Base-by-base conservation (phyloP, 2,113 vertebrate species). In the Ahaetulla prasina region DNA sequence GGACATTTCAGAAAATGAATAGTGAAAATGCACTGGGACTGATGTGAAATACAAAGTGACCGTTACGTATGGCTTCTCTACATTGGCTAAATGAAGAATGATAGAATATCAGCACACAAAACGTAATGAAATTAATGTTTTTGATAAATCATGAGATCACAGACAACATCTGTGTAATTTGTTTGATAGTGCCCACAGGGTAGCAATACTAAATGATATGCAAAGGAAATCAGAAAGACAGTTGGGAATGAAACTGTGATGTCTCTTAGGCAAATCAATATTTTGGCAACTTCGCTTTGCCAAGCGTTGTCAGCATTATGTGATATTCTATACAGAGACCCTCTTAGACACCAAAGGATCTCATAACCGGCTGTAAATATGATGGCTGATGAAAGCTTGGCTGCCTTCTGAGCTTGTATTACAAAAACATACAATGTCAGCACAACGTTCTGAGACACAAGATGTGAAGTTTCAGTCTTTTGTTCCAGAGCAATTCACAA, bases 91-190 rank as follows among this genome's bases (percentile, higher is more conserved):
- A 63, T 96, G 97, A 97, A 96, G 95, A 95, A 60, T 92, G 85
- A 95, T 8, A 92, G 95, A 96, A 96, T 95, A 95, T 96, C 96
- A 97, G 94, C 94, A 94, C 95, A 45, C 93, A 94, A 93, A 80
- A 92, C 1, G 2, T 30, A 92, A 60, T 92, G 96, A 93, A 95
- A 95, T 53, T 53, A 94, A 57, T 2, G 91, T 93, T 96, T 55
- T 93, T 96, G 95, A 94, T 93, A 7, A 87, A 96, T 96, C 93
- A 93, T 43, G 89, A 95, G 93, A 91, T 92, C 91, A 88, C 95
- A 53, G 96, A 96, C 92, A 53, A 91, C 39, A 91, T 68, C 95
- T 92, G 92, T 95, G 96, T 55, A 95, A 95, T 95, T 88, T 63
- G 93, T 89, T 52, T 87, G 92, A 87, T 85, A 54, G 91, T 63